phyloP scores from a whole-genome alignment of 2,888 invertebrate genomes.

The Polietes domitor region DNA sequence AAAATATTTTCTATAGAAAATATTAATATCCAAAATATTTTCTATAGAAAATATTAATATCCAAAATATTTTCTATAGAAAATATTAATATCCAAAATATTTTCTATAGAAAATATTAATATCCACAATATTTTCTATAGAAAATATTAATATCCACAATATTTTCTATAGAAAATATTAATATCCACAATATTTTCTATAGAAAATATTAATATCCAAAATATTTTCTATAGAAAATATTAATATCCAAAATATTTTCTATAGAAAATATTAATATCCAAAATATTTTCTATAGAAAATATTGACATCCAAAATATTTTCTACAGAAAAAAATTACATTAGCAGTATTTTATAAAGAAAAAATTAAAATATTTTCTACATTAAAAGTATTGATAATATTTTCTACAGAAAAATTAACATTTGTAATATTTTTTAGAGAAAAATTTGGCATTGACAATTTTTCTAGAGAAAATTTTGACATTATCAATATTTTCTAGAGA shows the following conservation, averaged over 20 bases:
- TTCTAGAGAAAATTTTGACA: neutral
- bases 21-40: neutral
- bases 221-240: neutral
- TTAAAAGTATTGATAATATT: neutral
- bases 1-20: neutral
- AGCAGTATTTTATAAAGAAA: neutral
- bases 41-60: neutral
- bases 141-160: neutral
- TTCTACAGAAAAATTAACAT: neutral
- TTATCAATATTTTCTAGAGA: neutral
- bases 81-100: neutral
- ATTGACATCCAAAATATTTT: neutral
- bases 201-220: neutral
- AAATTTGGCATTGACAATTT: neutral
- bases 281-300: neutral
- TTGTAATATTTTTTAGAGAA: neutral
- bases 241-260: neutral
- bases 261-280: neutral
- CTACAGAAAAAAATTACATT: neutral
- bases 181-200: neutral
- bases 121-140: neutral
- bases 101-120: neutral
- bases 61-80: neutral
- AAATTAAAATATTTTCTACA: neutral
- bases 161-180: neutral